phyloP scores from a whole-genome alignment of 2,888 invertebrate species.

The Emmelina monodactyla region DNA sequence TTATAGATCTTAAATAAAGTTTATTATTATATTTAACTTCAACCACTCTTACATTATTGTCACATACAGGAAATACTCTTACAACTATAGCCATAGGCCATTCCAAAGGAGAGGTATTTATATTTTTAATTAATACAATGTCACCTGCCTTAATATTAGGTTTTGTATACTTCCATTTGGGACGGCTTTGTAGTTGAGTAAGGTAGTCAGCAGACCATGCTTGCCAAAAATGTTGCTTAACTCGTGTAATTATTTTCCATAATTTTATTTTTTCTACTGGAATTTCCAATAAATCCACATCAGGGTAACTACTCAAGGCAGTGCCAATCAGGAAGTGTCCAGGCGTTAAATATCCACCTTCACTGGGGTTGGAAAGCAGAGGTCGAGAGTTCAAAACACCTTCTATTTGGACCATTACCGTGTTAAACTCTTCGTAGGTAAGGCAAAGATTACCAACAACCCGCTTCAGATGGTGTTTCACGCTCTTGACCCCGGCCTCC shows the following conservation, averaged over 20 bases:
- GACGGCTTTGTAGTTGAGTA: slow-evolving; percentile 9
- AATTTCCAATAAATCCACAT: slow-evolving; percentile 6
- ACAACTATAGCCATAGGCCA: slow-evolving; percentile 9
- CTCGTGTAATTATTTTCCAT: slow-evolving; percentile 6
- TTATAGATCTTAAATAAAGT: slow-evolving; percentile 5
- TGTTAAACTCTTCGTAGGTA: slow-evolving; percentile 11
- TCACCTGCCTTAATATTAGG: slow-evolving; percentile 12
- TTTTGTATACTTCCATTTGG: slow-evolving; percentile 10
- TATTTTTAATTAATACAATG: slow-evolving; percentile 6
- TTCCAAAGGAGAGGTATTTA: slow-evolving; percentile 4
- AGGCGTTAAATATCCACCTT: slow-evolving; percentile 11
- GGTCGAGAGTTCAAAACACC: slow-evolving; percentile 13
- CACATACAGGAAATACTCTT: slow-evolving; percentile 4
- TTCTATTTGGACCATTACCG: slow-evolving; percentile 14
- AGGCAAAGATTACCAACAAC: slow-evolving; percentile 3
- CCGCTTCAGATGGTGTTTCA: slow-evolving; percentile 7
- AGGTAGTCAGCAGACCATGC: slow-evolving; percentile 9
- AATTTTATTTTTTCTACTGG: slow-evolving; percentile 8
- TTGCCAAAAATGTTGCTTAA: slow-evolving; percentile 12
- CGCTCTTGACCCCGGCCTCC: slow-evolving; percentile 3
- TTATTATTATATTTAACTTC: slow-evolving; percentile 6
- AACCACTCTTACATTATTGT: slow-evolving; percentile 7
- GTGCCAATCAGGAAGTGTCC: slow-evolving; percentile 11
- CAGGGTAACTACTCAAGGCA: slow-evolving; percentile 9
- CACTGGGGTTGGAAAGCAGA: slow-evolving; percentile 5